These are phyloP conservation scores for Zaprionus capensis DNA, from an alignment of 1,140 invertebrate genomes.

Conservation along the genomic window DNA sequence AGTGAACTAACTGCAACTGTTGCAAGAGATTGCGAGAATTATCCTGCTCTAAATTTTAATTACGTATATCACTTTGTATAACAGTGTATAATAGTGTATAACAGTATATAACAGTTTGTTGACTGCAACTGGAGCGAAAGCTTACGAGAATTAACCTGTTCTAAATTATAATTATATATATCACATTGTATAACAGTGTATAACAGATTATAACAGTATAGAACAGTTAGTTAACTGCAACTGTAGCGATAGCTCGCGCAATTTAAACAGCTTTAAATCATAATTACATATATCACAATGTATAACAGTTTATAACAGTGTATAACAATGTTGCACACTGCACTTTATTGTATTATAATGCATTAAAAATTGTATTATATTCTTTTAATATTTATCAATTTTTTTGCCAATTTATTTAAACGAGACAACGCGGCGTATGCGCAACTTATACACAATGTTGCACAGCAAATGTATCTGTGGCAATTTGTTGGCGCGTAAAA, in stretches of 20 bases:
- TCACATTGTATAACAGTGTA: too few species aligned
- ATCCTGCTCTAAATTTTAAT: neutral
- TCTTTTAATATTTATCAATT: neutral
- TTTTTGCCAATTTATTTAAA: neutral
- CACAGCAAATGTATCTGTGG: conserved; percentile 7
- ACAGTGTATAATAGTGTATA: too few species aligned
- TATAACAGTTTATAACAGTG: too few species aligned
- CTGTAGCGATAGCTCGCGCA: neutral
- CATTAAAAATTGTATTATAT: neutral
- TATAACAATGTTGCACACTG: too few species aligned
- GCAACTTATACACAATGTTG: conserved; percentile 11
- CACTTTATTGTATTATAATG: neutral
- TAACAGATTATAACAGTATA: too few species aligned
- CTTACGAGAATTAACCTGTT: neutral
- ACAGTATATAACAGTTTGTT: neutral
- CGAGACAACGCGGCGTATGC: conserved; percentile 22
- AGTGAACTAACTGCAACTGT: conserved; percentile 1
- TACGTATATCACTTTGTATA: neutral
- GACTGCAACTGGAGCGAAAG: neutral
- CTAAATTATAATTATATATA: neutral
- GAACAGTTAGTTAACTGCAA: neutral
- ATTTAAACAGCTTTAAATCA: neutral
- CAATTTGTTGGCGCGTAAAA: conserved; percentile 35
- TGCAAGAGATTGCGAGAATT: neutral
- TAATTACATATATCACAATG: neutral